phyloP scores from a whole-genome alignment of 2,797 vertebrate species.

The Eurystomus glaucurus region DNA sequence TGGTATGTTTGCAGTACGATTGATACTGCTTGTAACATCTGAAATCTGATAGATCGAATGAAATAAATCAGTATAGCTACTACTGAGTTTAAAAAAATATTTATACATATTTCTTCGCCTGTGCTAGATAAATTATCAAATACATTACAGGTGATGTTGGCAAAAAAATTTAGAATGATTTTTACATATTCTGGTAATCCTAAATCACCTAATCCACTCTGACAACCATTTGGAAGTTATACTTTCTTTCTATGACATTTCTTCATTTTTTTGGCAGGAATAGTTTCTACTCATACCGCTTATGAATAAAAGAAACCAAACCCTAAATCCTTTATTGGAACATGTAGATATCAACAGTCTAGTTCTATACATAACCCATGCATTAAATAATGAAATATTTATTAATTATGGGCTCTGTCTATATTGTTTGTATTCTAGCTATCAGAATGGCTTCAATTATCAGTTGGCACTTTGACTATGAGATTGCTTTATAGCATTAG shows the following conservation, averaged over 20 bases:
- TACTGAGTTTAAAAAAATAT: neutral
- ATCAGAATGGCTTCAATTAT: neutral
- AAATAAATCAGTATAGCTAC: neutral
- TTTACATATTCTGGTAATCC: neutral
- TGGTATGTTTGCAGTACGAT: neutral
- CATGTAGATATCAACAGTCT: neutral
- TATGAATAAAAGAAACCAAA: neutral
- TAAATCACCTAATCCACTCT: neutral
- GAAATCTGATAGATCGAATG: neutral
- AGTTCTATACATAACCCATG: neutral
- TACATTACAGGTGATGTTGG: neutral
- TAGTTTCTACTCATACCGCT: neutral
- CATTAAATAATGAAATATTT: neutral
- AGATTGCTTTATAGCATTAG: neutral
- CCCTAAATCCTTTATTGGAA: rapidly evolving
- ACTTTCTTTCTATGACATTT: neutral
- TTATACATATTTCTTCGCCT: neutral
- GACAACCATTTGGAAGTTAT: neutral
- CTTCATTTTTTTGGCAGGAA: neutral
- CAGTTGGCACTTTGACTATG: neutral
- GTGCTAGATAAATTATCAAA: neutral
- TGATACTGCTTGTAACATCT: neutral
- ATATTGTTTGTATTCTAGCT: neutral
- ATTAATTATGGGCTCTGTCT: neutral
- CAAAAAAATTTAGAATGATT: neutral